phyloP scores from a whole-genome alignment of 2,113 vertebrate genomes.

The Dipodomys spectabilis region DNA sequence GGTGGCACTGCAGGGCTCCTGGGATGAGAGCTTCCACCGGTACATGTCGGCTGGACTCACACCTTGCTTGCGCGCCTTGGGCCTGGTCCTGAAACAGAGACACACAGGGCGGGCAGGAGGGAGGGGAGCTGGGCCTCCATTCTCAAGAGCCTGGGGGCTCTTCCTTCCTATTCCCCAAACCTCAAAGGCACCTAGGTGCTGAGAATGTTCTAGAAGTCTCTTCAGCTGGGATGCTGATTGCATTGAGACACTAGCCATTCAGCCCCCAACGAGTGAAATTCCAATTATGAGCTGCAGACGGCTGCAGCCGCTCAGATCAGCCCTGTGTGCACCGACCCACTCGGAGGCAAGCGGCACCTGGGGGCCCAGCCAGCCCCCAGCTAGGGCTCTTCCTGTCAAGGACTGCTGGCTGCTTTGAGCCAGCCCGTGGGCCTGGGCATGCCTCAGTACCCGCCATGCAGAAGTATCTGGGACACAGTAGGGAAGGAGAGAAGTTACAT shows the following conservation, averaged over 20 bases:
- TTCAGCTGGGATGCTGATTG: neutral
- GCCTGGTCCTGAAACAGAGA: slow-evolving; percentile 90
- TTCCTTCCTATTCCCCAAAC: neutral
- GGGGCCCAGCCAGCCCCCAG: neutral
- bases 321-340: neutral
- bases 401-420: slow-evolving; percentile 40
- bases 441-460: neutral
- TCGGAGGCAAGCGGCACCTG: neutral
- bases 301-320: neutral
- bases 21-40: slow-evolving; percentile 98
- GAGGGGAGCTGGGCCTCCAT: no score
- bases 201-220: neutral
- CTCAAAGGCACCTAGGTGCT: neutral
- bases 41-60: slow-evolving; percentile 98
- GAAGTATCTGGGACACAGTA: neutral
- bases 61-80: slow-evolving; percentile 93
- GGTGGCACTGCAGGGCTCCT: slow-evolving; percentile 98
- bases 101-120: neutral
- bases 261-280: neutral
- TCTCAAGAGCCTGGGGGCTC: no score
- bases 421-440: neutral
- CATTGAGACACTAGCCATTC: neutral
- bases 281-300: neutral
- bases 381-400: neutral
- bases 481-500: neutral